These are phyloP conservation scores for Pitangus sulphuratus DNA, from an alignment of 2,797 vertebrate species.

Conservation along the genomic window DNA sequence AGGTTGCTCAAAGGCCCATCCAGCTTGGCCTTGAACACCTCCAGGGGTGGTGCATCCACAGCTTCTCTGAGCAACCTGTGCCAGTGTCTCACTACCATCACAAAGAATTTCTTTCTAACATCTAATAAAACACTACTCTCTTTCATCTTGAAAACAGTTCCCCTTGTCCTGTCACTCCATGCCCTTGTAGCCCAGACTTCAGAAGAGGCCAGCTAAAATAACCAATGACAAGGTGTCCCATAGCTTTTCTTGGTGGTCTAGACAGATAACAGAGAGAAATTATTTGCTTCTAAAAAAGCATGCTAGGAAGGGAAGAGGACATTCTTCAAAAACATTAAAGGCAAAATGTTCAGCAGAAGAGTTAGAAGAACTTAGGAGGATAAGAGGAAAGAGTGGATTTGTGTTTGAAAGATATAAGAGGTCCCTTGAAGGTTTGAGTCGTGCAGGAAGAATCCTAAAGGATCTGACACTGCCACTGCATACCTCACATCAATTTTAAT, in stretches of 20 bases:
- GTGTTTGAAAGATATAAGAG: not conserved
- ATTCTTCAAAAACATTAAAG: not conserved
- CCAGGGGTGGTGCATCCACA: not conserved
- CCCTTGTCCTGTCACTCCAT: not conserved
- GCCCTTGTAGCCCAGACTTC: not conserved
- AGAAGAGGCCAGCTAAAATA: not conserved
- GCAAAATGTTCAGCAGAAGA: not conserved
- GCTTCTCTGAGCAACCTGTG: not conserved
- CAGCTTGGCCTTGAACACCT: not conserved
- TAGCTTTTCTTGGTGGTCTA: not conserved
- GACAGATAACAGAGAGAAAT: not conserved
- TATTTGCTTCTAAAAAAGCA: not conserved
- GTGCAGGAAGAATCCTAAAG: not conserved
- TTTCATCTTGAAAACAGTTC: not conserved
- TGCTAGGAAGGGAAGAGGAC: not conserved
- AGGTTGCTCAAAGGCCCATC: not conserved
- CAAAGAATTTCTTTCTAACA: not conserved
- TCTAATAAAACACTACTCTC: not conserved
- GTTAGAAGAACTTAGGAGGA: not conserved
- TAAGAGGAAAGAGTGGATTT: not conserved
- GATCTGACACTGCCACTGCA: not conserved
- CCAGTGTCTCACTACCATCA: not conserved
- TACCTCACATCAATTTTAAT: slow-evolving; percentile 37
- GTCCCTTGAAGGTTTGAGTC: not conserved
- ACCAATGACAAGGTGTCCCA: rapidly evolving